These are phyloP conservation scores for Alces alces DNA, from an alignment of 2,113 vertebrate species.

Conservation along the genomic window DNA sequence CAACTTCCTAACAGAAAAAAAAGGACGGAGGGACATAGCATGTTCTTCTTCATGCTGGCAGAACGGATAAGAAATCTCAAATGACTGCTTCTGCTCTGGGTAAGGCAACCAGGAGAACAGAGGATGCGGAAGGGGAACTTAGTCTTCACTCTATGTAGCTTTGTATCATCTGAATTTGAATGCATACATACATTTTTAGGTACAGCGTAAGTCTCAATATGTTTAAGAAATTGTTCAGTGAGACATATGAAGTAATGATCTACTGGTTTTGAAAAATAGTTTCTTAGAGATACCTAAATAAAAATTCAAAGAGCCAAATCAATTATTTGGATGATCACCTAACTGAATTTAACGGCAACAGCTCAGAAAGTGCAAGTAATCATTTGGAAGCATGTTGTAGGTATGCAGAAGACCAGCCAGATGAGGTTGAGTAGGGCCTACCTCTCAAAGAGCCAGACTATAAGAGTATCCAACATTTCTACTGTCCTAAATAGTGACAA, in stretches of 20 bases:
- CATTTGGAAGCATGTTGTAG: neutral
- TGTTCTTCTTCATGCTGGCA: neutral
- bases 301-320: neutral
- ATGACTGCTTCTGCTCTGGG: neutral
- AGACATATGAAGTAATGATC: neutral
- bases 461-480: slow-evolving; percentile 18
- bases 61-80: neutral
- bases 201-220: neutral
- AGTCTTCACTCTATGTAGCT: neutral
- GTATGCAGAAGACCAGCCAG: neutral
- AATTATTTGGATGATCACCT: neutral
- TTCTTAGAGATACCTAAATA: neutral
- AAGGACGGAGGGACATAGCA: neutral
- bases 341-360: neutral
- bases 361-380: neutral
- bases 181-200: neutral
- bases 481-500: neutral
- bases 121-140: neutral
- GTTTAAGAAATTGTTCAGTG: neutral
- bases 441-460: neutral
- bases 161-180: neutral
- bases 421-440: neutral
- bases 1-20: neutral
- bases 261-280: neutral
- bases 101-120: neutral